phyloP scores from a whole-genome alignment of 2,113 vertebrate genomes.

The Petrocephalus zakoni region DNA sequence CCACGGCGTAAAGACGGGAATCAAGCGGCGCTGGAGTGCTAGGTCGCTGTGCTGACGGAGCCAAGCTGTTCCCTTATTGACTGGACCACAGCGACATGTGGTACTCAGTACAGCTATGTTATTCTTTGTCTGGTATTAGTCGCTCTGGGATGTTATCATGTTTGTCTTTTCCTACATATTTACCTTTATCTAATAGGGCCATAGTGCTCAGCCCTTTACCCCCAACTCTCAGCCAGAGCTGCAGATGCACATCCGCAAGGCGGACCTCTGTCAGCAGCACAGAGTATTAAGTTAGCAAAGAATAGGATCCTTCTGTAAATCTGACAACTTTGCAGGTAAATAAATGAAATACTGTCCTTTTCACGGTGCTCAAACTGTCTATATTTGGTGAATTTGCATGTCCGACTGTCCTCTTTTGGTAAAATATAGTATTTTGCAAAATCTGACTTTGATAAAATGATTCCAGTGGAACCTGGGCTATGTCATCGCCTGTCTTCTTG shows the following conservation, averaged over 20 bases:
- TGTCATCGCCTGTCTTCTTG: neutral
- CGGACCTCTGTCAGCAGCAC: neutral
- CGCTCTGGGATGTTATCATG: conserved; percentile 61
- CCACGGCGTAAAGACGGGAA: conserved; percentile 35
- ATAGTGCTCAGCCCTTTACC: conserved; percentile 44
- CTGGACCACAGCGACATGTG: conserved; percentile 50
- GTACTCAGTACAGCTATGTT: conserved; percentile 59
- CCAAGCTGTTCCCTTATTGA: conserved; percentile 42
- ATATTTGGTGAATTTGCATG: neutral
- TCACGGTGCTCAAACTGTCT: neutral
- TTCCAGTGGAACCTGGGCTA: neutral
- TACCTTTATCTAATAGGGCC: conserved; percentile 47
- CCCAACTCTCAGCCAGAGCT: conserved; percentile 24
- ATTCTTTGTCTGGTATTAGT: conserved; percentile 49
- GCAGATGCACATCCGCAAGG: neutral
- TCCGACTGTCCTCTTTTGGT: neutral
- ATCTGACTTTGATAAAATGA: neutral
- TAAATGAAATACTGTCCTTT: neutral
- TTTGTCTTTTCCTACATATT: conserved; percentile 56
- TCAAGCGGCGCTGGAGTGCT: conserved; percentile 16
- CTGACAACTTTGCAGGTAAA: neutral
- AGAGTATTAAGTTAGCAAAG: neutral
- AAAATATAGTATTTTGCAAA: neutral
- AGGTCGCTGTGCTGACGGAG: conserved; percentile 32
- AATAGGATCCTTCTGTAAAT: neutral